Evolutionary conservation across 2,113 vertebrate genomes (phyloP), one percentile per base, ranked within the genome.

Genomic region (Chionodraco myersi): DNA sequence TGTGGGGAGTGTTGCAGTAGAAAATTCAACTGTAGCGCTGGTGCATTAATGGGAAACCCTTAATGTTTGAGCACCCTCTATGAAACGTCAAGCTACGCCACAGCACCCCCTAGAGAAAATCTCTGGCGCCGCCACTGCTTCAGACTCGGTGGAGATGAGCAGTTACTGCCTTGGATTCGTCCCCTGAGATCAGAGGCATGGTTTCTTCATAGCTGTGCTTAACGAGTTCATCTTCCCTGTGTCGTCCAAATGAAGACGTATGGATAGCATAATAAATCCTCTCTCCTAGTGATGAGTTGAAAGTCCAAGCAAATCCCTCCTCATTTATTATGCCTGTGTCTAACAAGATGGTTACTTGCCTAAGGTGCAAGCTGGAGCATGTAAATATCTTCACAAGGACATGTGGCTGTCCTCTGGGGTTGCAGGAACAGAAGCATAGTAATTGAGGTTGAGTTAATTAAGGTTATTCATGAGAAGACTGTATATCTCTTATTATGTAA

Each of bases 301-400:
- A 90, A 89, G 82, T 90, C 89, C 86, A 81, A 77, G 34, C 59
- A 90, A 89, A 89, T 92, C 88, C 89, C 87, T 77, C 64, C 57
- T 79, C 65, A 85, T 91, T 89, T 86, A 91, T 87, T 83, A 67
- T 67, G 0, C 63, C 76, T 71, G 61, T 86, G 82, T 87, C 71
- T 80, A 88, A 92, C 88, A 90, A 89, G 81, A 86, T 85, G 71
- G 80, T 87, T 83, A 80, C 76, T 79, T 75, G 82, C 87, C 86
- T 54, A 62, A 76, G 78, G 87, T 87, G 67, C 79, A 84, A 69
- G 62, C 77, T 62, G 77, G 75, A 79, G 71, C 80, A 71, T 88
- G 84, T 86, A 89, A 85, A 91, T 82, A 85, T 89, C 78, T 87
- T 82, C 77, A 77, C 83, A 88, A 88, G 85, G 88, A 86, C 84